Conservation (phyloP, 2,113 vertebrate species). For the Gobius niger region DNA sequence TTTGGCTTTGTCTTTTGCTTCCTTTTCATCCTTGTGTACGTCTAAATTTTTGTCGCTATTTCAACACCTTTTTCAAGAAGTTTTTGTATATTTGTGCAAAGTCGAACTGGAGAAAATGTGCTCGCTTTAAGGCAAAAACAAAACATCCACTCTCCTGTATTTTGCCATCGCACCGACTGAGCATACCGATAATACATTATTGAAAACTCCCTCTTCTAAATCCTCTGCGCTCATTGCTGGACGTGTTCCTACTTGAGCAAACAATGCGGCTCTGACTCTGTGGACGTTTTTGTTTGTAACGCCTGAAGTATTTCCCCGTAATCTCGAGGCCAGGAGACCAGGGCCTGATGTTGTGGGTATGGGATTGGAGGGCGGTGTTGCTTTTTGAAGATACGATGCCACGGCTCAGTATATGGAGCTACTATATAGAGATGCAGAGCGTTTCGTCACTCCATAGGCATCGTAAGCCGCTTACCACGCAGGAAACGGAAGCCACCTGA, state of each 20-base stretch:
- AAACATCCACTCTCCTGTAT: background rate
- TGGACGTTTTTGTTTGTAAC: constrained; percentile 18
- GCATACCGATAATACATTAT: background rate
- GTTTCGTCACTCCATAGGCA: constrained; percentile 39
- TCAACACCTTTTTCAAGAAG: too few relatives aligned
- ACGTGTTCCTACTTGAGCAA: constrained; percentile 33
- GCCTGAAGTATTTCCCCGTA: constrained; percentile 65
- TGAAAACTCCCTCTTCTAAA: constrained; percentile 11
- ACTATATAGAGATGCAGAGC: constrained; percentile 11
- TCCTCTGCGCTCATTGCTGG: constrained; percentile 20
- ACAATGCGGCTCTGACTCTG: constrained; percentile 27
- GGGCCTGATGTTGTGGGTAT: constrained; percentile 16
- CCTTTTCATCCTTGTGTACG: too few relatives aligned
- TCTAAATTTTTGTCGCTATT: too few relatives aligned
- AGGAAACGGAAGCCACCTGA: constrained; percentile 19
- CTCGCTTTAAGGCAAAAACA: too few relatives aligned
- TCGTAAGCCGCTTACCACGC: constrained; percentile 28
- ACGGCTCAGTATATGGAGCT: constrained; percentile 29
- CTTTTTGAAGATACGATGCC: constrained; percentile 46
- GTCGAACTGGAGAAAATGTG: background rate
- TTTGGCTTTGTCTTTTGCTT: too few relatives aligned
- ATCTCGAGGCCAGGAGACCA: constrained; percentile 60
- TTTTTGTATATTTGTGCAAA: too few relatives aligned
- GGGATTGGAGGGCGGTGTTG: constrained; percentile 36
- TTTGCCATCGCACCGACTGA: background rate